Percentiles rank a stretch among this genome's conserved stretches.
phyloP scores from a whole-genome alignment of 2,888 invertebrate genomes.

The Drosophila bunnanda region DNA sequence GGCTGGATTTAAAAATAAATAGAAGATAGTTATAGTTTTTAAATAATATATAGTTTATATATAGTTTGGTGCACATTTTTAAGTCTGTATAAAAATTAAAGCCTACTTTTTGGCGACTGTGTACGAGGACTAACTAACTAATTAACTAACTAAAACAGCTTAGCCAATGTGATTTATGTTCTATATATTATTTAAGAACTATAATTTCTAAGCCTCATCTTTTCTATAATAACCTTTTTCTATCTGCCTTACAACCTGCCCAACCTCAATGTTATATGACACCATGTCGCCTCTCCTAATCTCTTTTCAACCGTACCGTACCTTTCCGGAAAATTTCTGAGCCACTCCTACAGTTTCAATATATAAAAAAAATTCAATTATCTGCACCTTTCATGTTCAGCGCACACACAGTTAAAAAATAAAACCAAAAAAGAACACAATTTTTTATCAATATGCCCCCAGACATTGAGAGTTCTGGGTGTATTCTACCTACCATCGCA shows the following conservation, averaged over 20 bases:
- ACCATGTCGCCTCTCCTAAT: slow-evolving; percentile 9
- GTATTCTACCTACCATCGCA: not conserved
- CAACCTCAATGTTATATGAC: not conserved
- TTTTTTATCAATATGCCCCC: slow-evolving; percentile 26
- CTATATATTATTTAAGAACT: too few relatives aligned
- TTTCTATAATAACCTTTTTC: too few relatives aligned
- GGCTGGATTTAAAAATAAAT: not conserved
- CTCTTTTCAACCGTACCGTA: slow-evolving; percentile 1
- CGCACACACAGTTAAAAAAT: slow-evolving; percentile 18
- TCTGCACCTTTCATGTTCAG: slow-evolving; percentile 50
- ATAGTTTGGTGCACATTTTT: too few relatives aligned
- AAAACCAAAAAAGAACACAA: slow-evolving; percentile 18
- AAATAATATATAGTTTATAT: too few relatives aligned
- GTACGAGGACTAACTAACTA: accelerated
- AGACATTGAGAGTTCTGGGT: not conserved
- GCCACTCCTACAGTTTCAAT: slow-evolving; percentile 43
- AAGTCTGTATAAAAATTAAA: too few relatives aligned
- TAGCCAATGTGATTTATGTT: not conserved
- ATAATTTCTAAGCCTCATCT: not conserved
- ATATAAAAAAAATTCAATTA: slow-evolving; percentile 64
- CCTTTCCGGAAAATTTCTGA: slow-evolving; percentile 24
- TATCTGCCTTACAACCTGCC: not conserved
- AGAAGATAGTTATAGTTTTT: too few relatives aligned
- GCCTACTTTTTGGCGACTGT: not conserved
- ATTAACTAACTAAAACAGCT: not conserved